Base-by-base conservation (phyloP, 2,113 vertebrate genomes). In the Centrocercus urophasianus region DNA sequence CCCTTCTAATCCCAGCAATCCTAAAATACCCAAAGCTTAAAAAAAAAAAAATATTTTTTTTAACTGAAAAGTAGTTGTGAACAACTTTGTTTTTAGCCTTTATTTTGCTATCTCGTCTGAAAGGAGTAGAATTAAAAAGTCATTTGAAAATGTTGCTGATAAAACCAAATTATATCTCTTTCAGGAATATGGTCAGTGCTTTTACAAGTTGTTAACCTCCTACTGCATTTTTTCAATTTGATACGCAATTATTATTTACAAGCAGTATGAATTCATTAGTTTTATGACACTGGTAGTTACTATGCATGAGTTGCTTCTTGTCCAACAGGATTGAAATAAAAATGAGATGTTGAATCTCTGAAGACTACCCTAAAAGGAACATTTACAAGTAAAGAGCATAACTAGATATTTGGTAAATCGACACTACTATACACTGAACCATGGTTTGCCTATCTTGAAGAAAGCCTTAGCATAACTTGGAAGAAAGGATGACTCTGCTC, bases 141-240 rank as follows among this genome's bases (percentile, higher is more conserved):
- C 83, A 90, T 59, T 89, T 87, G 19, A 96, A 98, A 97, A 91
- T 71, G 82, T 61, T 90, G 72, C 47, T 96, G 95, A 95, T 86
- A 93, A 97, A 97, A 96, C 66, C 64, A 16, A 97, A 94, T 96
- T 95, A 40, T 86, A 77, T 97, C 50, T 92, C 74, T 96, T 91
- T 60, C 48, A 86, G 78, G 28, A 60, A 61, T 66, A 65, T 88
- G 73, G 61, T 92, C 79, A 92, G 27, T 72, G n/a, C 8, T 95
- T 96, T 94, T 93, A 86, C 76, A 97, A 97, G 88, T 47, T 92
- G 56, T 90, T 96, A 96, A 94, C 96, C 57, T 95, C 67, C 63
- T 93, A 76, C 43, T 85, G 79, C 74, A 86, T 85, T 54, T 96
- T 95, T 88, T 93, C 81, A 74, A 93, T 94, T 91, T 93, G 52